These are phyloP conservation scores for Drosophila lutescens DNA, from an alignment of 2,888 invertebrate genomes.

Conservation along the genomic window DNA sequence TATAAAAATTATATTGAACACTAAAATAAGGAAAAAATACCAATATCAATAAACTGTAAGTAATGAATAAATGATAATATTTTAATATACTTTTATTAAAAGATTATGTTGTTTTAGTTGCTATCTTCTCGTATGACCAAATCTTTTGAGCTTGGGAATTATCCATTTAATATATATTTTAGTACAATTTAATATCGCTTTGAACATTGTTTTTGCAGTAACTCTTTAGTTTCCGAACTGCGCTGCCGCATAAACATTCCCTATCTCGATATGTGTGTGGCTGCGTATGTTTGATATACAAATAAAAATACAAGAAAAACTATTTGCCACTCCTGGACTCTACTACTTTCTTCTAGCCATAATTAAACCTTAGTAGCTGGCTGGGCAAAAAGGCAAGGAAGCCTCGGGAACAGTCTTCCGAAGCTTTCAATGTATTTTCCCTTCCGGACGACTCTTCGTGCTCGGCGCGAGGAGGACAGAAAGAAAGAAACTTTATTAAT, in stretches of 20 bases:
- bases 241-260: not conserved
- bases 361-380: conserved; percentile 70
- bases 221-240: not conserved
- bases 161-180: too few relatives aligned
- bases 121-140: too few relatives aligned
- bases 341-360: conserved; percentile 51
- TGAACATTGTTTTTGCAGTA: not conserved
- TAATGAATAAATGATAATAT: too few relatives aligned
- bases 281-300: conserved; percentile 35
- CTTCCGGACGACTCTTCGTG: conserved; percentile 1
- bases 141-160: too few relatives aligned
- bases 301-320: conserved; percentile 25
- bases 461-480: conserved; percentile 51
- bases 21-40: too few relatives aligned
- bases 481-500: conserved; percentile 79
- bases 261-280: conserved; percentile 25
- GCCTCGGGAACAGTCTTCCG: conserved; percentile 57
- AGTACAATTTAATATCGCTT: too few relatives aligned
- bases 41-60: too few relatives aligned
- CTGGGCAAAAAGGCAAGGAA: conserved; percentile 44
- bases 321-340: conserved; percentile 23
- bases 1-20: too few relatives aligned
- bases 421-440: conserved; percentile 19
- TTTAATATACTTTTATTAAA: too few relatives aligned
- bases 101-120: too few relatives aligned